Conservation (phyloP, 2,888 invertebrate genomes). For the Sepiola atlantica region DNA sequence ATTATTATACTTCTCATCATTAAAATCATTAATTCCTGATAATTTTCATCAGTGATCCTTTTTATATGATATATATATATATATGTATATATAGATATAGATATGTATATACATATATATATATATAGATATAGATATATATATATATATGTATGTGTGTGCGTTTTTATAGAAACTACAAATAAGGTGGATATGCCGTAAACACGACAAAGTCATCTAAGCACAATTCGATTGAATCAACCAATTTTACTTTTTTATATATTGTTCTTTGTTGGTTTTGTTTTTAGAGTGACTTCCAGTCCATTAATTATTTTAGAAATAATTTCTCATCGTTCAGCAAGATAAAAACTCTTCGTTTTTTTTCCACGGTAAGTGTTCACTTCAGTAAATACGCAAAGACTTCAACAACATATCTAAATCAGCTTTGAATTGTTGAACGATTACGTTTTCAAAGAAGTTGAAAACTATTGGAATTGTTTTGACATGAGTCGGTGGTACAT, state of each 20-base stretch:
- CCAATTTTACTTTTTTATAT: not conserved
- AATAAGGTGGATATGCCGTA: not conserved
- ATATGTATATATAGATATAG: not conserved
- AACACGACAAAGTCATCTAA: too few species aligned
- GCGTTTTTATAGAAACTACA: not conserved
- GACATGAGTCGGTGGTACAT: not conserved
- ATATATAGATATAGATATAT: not conserved
- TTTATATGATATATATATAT: too few species aligned
- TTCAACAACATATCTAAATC: not conserved
- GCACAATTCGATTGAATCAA: not conserved
- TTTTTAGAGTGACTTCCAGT: not conserved
- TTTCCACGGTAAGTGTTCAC: not conserved
- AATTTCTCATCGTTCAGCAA: not conserved
- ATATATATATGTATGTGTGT: not conserved
- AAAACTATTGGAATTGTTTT: conserved; percentile 10
- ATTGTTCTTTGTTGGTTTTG: not conserved
- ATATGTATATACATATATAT: not conserved
- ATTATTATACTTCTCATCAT: too few species aligned
- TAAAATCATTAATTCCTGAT: too few species aligned
- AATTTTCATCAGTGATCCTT: too few species aligned
- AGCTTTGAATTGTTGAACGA: not conserved
- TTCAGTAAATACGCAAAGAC: not conserved
- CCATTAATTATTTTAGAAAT: not conserved
- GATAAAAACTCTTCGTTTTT: not conserved
- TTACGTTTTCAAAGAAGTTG: conserved; percentile 32